Base-by-base conservation (phyloP, 1,140 invertebrate genomes). In the Drosophila carrolli region DNA sequence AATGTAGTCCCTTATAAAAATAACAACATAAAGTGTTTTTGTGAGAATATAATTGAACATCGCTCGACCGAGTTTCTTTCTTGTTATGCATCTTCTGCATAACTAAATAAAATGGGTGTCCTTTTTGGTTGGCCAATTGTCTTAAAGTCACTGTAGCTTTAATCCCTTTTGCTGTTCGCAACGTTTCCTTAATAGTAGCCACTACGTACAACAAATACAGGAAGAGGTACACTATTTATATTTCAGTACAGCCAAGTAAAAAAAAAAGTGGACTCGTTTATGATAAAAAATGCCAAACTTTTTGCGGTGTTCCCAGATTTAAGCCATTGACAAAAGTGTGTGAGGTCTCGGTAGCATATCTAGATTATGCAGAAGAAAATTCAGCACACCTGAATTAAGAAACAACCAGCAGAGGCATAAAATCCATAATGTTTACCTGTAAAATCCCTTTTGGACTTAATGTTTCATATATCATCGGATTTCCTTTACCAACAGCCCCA, bases 1-100 rank as follows among this genome's bases (percentile, higher is more conserved):
- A 32, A 11, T 16, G 60, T 41, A 7, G 37, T 29, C 55, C 32
- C n/a, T 51, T 58, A 23, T 14, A 46, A 43, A 54, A 7, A 29
- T 29, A 32, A 48, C 32, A 46, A 59, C 2, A 59, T 75, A n/a
- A 62, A 59, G 23, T 75, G 80, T 75, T 38, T 65, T 80, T 63
- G 43, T 46, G 57, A 59, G 54, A 60, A 56, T 59, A 75, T 72
- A 80, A 80, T 63, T 81, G 55, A 75, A 61, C 40, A 40, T 41
- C 37, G 68, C 61, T 35, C 67, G 61, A 50, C 29, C 47, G 55
- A 41, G 9, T 44, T 75, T 61, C 9, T 41, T 14, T n/a, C 44
- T 35, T 29, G n/a, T 37, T 4, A 9, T 50, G n/a, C 13, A 13
- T 23, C 10, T 11, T 13, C 5, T 2, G 47, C n/a, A 4, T 16